Evolutionary conservation across 92 coral and sea anemone species (phyloP).

Genomic region (Palythoa grandis): DNA sequence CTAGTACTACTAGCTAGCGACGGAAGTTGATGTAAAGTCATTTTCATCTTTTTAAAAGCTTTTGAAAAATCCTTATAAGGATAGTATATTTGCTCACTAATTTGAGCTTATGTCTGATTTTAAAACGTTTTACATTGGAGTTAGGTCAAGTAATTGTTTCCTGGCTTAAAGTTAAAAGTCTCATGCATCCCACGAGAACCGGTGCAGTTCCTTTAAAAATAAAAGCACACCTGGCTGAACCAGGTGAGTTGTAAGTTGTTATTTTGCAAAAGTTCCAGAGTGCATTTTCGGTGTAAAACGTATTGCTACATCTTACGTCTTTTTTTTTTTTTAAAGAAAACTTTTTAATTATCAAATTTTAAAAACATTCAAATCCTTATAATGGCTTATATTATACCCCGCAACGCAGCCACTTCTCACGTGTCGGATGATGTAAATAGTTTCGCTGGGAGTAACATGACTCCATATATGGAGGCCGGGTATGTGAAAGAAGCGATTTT

Average conservation of each 20-base stretch:
- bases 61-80: too few species aligned
- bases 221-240: neutral
- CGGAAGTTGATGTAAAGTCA: too few species aligned
- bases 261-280: too few species aligned
- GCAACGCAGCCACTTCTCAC: conserved; percentile 5
- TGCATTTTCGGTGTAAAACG: too few species aligned
- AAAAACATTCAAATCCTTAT: neutral
- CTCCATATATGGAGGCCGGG: conserved; percentile 37
- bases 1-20: too few species aligned
- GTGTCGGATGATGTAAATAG: conserved; percentile 36
- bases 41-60: too few species aligned
- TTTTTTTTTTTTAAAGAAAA: too few species aligned
- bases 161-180: neutral
- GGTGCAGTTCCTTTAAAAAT: neutral
- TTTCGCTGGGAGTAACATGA: conserved; percentile 23
- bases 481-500: conserved; percentile 33
- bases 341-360: neutral
- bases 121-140: neutral
- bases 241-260: too few species aligned
- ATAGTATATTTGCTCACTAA: too few species aligned
- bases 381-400: neutral
- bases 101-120: neutral
- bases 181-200: neutral
- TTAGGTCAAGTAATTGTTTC: neutral
- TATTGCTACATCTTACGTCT: too few species aligned